These are phyloP conservation scores for Colletes gigas DNA, from an alignment of 1,140 invertebrate species.

Conservation along the genomic window DNA sequence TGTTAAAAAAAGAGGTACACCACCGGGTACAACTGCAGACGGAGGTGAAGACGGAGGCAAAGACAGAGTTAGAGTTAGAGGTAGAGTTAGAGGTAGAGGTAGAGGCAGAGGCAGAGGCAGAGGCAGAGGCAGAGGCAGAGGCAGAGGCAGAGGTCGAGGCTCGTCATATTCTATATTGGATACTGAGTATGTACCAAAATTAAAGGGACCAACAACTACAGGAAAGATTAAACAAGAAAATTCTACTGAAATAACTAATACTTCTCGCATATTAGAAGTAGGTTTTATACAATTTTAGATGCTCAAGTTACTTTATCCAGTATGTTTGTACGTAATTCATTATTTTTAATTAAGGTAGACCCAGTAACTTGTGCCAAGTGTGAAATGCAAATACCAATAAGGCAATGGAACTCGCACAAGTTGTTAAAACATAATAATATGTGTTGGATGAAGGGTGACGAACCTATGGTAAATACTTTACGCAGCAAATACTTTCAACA, in stretches of 20 bases:
- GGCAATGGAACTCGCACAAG: constrained; percentile 79
- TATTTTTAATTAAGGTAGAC: constrained; percentile 31
- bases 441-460: constrained; percentile 77
- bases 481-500: background rate
- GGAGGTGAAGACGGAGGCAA: constrained; percentile 35
- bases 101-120: constrained; percentile 34
- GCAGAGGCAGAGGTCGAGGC: constrained; percentile 16
- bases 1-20: constrained; percentile 15
- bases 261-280: constrained; percentile 10
- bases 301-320: background rate
- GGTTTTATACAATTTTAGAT: constrained; percentile 18
- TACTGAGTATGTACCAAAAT: constrained; percentile 30
- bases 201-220: constrained; percentile 16
- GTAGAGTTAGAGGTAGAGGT: constrained; percentile 13
- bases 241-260: background rate
- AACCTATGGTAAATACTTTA: constrained; percentile 74
- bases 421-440: constrained; percentile 79
- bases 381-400: constrained; percentile 63
- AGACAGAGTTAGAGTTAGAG: constrained; percentile 32
- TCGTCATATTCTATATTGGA: constrained; percentile 28
- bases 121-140: constrained; percentile 36
- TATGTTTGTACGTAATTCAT: background rate
- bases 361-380: constrained; percentile 72
- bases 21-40: background rate
- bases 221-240: constrained; percentile 4